Evolutionary conservation across 2,797 vertebrate genomes (phyloP).

Genomic region (Hydrocynus forskahlii): DNA sequence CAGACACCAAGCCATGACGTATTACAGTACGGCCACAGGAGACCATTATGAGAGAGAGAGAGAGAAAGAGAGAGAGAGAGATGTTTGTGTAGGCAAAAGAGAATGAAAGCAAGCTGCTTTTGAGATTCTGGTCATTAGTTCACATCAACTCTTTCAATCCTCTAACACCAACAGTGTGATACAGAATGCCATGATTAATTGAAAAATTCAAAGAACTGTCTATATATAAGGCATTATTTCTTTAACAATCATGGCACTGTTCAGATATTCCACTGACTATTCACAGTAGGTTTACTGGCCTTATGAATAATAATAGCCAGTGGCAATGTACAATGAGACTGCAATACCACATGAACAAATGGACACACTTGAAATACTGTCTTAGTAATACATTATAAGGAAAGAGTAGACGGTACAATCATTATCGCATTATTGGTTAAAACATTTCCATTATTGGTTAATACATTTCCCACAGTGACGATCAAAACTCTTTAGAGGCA

Average conservation of each 20-base stretch:
- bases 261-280: neutral
- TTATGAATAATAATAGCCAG: neutral
- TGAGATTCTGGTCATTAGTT: neutral
- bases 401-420: neutral
- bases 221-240: neutral
- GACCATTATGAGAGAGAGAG: constrained; percentile 26
- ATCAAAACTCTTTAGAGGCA: too few species aligned
- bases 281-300: neutral
- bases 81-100: constrained; percentile 20
- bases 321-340: neutral
- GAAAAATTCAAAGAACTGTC: neutral
- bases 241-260: neutral
- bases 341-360: neutral
- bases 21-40: constrained; percentile 44
- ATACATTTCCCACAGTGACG: too few species aligned
- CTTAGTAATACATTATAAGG: neutral
- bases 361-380: neutral
- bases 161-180: neutral
- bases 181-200: neutral
- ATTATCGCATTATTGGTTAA: too few species aligned
- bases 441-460: too few species aligned
- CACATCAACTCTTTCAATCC: neutral
- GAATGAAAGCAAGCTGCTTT: neutral
- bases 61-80: constrained; percentile 29
- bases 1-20: constrained; percentile 46